These are phyloP conservation scores for Drosophila prostipennis DNA, from an alignment of 2,888 invertebrate species.

Conservation along the genomic window DNA sequence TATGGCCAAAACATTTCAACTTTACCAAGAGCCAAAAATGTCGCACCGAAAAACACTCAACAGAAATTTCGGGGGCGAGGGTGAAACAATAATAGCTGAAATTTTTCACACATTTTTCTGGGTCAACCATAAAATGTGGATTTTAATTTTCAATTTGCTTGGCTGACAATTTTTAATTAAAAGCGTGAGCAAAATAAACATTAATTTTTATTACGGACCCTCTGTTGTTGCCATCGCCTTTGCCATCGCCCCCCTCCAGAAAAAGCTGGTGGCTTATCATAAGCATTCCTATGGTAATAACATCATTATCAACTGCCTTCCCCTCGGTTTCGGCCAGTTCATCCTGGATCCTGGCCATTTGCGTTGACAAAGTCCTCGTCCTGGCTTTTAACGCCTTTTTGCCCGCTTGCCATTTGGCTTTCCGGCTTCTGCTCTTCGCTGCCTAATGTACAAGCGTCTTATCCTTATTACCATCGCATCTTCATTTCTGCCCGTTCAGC, in stretches of 20 bases:
- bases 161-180: constrained; percentile 72
- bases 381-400: constrained; percentile 67
- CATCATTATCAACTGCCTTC: constrained; percentile 66
- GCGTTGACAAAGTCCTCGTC: constrained; percentile 51
- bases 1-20: constrained; percentile 68
- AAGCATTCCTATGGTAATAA: constrained; percentile 73
- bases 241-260: neutral
- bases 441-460: constrained; percentile 55
- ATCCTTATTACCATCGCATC: constrained; percentile 75
- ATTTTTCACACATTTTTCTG: constrained; percentile 52
- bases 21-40: constrained; percentile 30
- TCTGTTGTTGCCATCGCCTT: no score
- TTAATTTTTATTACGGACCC: constrained; percentile 65
- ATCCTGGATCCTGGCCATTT: constrained; percentile 27
- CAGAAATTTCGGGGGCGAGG: constrained; percentile 13
- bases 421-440: constrained; percentile 41
- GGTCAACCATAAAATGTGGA: constrained; percentile 50
- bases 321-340: constrained; percentile 18
- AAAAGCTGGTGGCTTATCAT: constrained; percentile 58
- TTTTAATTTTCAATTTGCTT: constrained; percentile 69
- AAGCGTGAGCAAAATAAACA: constrained; percentile 69
- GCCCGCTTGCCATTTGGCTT: constrained; percentile 45
- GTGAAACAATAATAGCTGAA: constrained; percentile 38
- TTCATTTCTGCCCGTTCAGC: constrained; percentile 75
- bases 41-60: constrained; percentile 30